Base-by-base conservation (phyloP, 2,113 vertebrate species). In the Astatotilapia flaviijosephi region DNA sequence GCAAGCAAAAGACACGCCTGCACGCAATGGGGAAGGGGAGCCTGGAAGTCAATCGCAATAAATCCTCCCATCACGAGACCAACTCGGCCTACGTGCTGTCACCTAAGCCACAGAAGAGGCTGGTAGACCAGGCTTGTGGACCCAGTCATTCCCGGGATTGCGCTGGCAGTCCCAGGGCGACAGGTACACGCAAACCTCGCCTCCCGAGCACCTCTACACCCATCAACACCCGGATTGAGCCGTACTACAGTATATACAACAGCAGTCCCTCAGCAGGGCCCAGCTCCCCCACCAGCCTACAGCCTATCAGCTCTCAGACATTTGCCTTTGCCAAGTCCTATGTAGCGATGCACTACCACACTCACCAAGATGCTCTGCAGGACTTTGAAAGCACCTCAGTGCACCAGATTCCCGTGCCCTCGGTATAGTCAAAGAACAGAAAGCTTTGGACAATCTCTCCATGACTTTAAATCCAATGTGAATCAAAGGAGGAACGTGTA, bases 161-260 rank as follows among this genome's bases (percentile, higher is more conserved):
- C 6, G 77, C 94, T 21, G 96, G 95, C 7, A 99, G 97, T 82
- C 98, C 98, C 7, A 97, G 95, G 86, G 90, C 86, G 7, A 97
- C 97, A 0, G 95, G 85, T 0, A 97, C 95, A 12, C 97, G 96
- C 11, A 97, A 97, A 45, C 97, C 96, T 83, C 96, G 95, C 0
- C 97, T 96, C 2, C 97, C 97, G 9, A 99, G 98, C 92, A 98
- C 97, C 89, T 99, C 98, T 0, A 98, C 98, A 0, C 98, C 98
- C 5, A 95, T 99, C 95, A 98, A 99, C 96, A 99, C 98, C 2
- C 97, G 98, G 12, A 97, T 99, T 1, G 98, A 99, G 87, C 98
- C 98, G 23, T 99, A 99, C 90, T 99, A 99, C 92, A 99, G 98
- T 80, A 98, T 99, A 90, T 99, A 99, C 68, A 98, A 98, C 95